Evolutionary conservation across 2,888 invertebrate genomes (phyloP).

Genomic region (Anoncus sp.): DNA sequence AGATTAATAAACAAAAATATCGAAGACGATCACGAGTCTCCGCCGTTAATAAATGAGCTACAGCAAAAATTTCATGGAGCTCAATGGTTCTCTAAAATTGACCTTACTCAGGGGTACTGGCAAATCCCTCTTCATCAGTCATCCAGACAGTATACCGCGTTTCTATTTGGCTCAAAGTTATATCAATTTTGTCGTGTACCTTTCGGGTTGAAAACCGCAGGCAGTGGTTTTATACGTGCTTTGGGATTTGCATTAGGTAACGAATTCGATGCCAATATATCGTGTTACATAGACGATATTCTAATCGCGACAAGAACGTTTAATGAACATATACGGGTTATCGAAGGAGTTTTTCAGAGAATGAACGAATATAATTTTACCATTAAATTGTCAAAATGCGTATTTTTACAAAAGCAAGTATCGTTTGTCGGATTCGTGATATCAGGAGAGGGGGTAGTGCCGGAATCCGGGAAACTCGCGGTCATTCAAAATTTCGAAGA

Average conservation of each 20-base stretch:
- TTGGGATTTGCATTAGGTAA: neutral
- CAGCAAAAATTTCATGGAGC: slow-evolving; percentile 62
- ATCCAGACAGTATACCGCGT: neutral
- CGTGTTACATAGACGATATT: slow-evolving; percentile 15
- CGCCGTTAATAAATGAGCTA: slow-evolving; percentile 34
- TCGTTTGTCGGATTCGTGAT: neutral
- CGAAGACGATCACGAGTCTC: slow-evolving; percentile 16
- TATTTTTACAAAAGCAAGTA: neutral
- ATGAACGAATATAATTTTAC: neutral
- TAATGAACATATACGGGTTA: neutral
- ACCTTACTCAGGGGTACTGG: neutral
- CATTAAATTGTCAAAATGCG: neutral
- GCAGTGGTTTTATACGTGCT: neutral
- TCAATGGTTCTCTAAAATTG: slow-evolving; percentile 44
- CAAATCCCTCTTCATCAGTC: neutral
- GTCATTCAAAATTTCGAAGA: slow-evolving; percentile 3
- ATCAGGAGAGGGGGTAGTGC: neutral
- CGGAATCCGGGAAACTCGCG: neutral
- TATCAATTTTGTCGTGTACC: neutral
- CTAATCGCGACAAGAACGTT: neutral
- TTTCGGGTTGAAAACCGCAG: neutral
- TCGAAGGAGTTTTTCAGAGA: neutral
- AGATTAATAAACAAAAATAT: slow-evolving; percentile 66
- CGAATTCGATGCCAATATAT: neutral
- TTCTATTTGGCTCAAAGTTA: neutral